Base-by-base conservation (phyloP, 1,140 invertebrate species). In the Caenorhabditis brenneri region DNA sequence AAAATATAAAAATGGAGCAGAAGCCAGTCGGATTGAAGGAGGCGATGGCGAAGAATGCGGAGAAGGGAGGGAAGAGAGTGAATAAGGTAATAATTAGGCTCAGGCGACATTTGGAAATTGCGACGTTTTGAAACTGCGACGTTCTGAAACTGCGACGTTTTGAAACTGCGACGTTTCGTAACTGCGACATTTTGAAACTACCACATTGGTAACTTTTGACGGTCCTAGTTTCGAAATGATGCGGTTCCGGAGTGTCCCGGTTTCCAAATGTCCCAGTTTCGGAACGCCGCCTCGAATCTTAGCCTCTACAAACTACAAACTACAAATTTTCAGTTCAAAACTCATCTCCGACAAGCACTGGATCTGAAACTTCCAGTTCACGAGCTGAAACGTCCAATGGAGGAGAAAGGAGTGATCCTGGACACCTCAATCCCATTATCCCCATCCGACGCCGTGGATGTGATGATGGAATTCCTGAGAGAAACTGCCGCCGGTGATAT, bases 381-480 rank as follows among this genome's bases (percentile, higher is more conserved):
- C n/a, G 65, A 74, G 22, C 22, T 74, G 9, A 42, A 74, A 42
- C 33, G 65, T 42, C 33, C 36, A 46, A 42, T 74, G 36, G 36
- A 74, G 24, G 65, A 74, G 9, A 74, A 74, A 31, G 65, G 65
- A 42, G 33, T 74, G 15, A 24, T 42, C 10, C 1, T 74, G 0
- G 36, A n/a, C 29, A 36, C n/a, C 12, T 74, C 65, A 19, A 42
- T 74, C 5, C 65, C 65, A 10, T n/a, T 74, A n/a, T n/a, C 65
- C 15, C 65, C 65, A n/a, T 74, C 65, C 6, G 65, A 74, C 6
- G 65, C 65, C 6, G 65, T 74, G 2, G 65, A 74, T n/a, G 65
- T 74, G 7, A 74, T 74, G 65, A 74, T 74, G 65, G 65, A 74
- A 74, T 74, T 42, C 22, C 36, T 74, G 1, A n/a, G 65, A 74